Evolutionary conservation across 2,113 vertebrate genomes (phyloP).

Genomic region (Eleginops maclovinus): DNA sequence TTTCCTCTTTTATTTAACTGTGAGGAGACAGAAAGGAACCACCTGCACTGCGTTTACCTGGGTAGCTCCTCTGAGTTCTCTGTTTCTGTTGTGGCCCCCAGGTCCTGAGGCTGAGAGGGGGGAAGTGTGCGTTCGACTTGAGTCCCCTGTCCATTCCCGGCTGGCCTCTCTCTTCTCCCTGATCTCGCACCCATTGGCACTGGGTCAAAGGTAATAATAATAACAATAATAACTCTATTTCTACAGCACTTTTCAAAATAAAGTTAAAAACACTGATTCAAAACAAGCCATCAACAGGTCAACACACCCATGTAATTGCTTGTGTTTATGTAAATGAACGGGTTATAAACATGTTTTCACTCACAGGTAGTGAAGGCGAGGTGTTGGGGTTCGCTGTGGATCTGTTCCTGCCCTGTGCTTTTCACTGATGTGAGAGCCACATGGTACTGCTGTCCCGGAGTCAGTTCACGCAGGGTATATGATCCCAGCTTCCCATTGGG

Average conservation of each 20-base stretch:
- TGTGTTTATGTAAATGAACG: too few relatives aligned
- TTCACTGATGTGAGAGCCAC: slow-evolving; percentile 88
- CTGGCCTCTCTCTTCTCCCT: slow-evolving; percentile 69
- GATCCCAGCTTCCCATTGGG: slow-evolving; percentile 87
- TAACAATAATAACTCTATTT: too few relatives aligned
- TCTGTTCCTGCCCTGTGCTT: slow-evolving; percentile 85
- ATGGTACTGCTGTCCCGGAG: slow-evolving; percentile 88
- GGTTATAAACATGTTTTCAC: slow-evolving; percentile 49
- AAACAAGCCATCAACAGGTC: too few relatives aligned
- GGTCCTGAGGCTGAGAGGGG: slow-evolving; percentile 68
- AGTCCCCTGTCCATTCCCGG: slow-evolving; percentile 49
- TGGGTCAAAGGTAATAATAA: slow-evolving; percentile 40
- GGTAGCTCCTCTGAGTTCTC: slow-evolving; percentile 75
- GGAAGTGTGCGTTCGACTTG: slow-evolving; percentile 36
- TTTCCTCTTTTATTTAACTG: too few relatives aligned
- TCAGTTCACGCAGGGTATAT: slow-evolving; percentile 90
- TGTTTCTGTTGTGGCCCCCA: slow-evolving; percentile 56
- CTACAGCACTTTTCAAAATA: too few relatives aligned
- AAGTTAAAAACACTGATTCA: too few relatives aligned
- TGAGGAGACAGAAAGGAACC: not conserved
- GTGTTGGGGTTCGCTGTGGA: slow-evolving; percentile 89
- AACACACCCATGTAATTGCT: not conserved
- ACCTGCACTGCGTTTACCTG: slow-evolving; percentile 59
- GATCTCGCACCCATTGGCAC: slow-evolving; percentile 75
- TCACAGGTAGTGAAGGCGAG: slow-evolving; percentile 90